A percentile compares a stretch with the other conserved stretches of the same genome.
Conservation (phyloP, 1,140 invertebrate species). For the Trachymyrmex cornetzi region DNA sequence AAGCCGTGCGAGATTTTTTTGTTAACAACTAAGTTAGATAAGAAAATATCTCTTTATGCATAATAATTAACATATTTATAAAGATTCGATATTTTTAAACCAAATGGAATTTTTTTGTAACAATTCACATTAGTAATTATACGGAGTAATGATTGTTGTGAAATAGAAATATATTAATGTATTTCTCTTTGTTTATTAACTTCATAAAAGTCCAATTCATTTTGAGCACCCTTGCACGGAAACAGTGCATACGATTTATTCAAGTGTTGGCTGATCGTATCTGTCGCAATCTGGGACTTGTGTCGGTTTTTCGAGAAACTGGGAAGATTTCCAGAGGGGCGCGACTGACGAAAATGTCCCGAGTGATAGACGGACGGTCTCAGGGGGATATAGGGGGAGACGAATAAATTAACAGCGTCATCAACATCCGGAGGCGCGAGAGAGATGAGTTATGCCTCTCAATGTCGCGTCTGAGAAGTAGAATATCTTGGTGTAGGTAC, state of each 20-base stretch:
- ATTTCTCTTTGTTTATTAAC: not conserved
- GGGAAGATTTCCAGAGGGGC: constrained; percentile 22
- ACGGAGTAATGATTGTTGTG: not conserved
- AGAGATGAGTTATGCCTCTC: constrained; percentile 70
- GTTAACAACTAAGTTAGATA: not conserved
- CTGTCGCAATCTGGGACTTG: not conserved
- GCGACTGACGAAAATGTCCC: constrained; percentile 29
- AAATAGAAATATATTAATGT: not conserved
- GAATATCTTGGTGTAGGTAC: constrained; percentile 36
- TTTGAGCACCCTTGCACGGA: not conserved
- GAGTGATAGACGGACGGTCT: constrained; percentile 51
- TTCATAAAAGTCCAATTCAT: not conserved
- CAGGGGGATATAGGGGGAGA: not conserved
- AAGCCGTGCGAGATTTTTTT: not conserved
- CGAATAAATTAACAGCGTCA: constrained; percentile 62
- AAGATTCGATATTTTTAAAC: not conserved
- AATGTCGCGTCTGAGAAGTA: constrained; percentile 44
- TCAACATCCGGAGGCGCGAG: constrained; percentile 29
- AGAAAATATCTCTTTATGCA: not conserved
- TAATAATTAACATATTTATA: not conserved
- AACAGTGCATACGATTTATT: not conserved
- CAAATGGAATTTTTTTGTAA: not conserved
- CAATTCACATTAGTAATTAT: not conserved
- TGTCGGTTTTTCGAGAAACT: constrained; percentile 37
- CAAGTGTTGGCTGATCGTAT: constrained; percentile 4